Base-by-base conservation (phyloP, 2,113 vertebrate genomes). In the Papio anubis region DNA sequence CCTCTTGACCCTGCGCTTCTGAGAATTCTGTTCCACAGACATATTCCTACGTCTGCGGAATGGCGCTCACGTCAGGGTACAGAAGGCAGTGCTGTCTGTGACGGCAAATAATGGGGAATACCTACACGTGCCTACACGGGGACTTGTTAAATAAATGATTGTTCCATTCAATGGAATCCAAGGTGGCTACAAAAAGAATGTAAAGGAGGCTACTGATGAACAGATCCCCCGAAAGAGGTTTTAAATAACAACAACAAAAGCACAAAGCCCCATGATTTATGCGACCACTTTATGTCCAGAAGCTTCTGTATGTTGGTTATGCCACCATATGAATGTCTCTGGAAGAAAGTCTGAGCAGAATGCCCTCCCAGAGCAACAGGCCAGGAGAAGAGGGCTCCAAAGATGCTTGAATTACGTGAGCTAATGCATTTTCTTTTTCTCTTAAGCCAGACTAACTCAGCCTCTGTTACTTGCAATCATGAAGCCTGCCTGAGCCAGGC, bases 41-140 rank as follows among this genome's bases (percentile, higher is more conserved):
- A 4, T 14, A 5, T 12, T 4, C 76, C 40, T 43, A 0, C 1
- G 1, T 10, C 13, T 45, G 59, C 18, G n/a, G 8, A 25, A 45
- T 0, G 17, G 4, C 1, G 18, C 50, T 73, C 92, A 38, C 0
- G 0, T 18, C 9, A 30, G 59, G 32, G 16, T 16, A 40, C 45
- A 25, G 68, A 48, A 78, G 70, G n/a, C 48, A 43, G 40, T 21
- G 52, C 86, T 6, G 2, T 50, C 55, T 18, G 7, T 1, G 6
- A 18, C 0, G 73, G 73, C 61, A 25, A 14, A 8, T 9, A 38
- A 45, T 32, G 50, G 72, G 73, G n/a, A 61, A 23, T 4, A 45
- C 57, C n/a, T 66, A 23, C 13, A 10, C 1, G 52, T 0, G 12
- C 32, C 32, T n/a, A 12, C 14, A 75, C 6, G 8, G 64, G 16